phyloP scores from a whole-genome alignment of 2,113 vertebrate species.

The rat (Rattus norvegicus) region DNA sequence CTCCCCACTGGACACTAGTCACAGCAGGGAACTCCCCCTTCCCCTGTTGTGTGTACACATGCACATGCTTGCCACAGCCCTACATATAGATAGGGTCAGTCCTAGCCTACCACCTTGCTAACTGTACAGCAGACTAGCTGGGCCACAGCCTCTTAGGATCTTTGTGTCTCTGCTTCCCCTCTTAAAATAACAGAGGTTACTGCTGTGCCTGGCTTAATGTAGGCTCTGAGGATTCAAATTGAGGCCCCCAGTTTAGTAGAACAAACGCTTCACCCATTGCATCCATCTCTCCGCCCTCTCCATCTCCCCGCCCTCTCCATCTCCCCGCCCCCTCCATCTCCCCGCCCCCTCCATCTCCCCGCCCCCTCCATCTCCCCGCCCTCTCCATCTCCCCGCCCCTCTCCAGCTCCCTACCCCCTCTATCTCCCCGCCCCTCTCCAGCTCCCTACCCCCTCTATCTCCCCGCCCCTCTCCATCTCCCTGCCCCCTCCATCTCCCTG shows the following conservation, averaged over 20 bases:
- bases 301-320: background rate
- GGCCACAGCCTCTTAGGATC: background rate
- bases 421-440: no score
- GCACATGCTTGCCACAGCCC: background rate
- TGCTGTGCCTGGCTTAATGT: background rate
- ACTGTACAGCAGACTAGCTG: background rate
- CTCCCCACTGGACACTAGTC: background rate
- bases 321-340: no score
- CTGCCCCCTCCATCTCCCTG: no score
- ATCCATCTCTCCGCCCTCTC: background rate
- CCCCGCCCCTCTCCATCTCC: no score
- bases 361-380: no score
- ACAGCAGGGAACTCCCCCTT: background rate
- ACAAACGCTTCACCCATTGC: background rate
- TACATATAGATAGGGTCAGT: background rate
- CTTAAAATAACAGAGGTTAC: background rate
- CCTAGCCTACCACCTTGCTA: background rate
- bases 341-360: no score
- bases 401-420: no score
- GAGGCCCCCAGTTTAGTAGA: background rate
- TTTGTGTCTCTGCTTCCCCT: background rate
- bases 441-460: no score
- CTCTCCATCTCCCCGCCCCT: no score
- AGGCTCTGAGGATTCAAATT: background rate
- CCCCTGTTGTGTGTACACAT: background rate